Conservation (phyloP, 2,888 invertebrate species). For the Sesia bembeciformis region DNA sequence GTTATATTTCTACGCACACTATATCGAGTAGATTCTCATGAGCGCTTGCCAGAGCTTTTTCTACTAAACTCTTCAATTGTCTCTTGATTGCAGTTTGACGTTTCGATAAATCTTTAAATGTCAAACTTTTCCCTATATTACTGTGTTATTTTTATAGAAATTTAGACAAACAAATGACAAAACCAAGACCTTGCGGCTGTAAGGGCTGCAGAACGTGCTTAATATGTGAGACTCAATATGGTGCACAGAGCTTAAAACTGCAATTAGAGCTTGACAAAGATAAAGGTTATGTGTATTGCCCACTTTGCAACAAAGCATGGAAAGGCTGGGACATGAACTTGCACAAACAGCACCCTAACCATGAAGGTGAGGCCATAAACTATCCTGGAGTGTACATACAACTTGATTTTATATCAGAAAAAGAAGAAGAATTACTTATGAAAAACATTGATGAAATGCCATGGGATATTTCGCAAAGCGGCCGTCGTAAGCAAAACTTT, state of each 20-base stretch:
- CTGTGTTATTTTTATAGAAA: no score
- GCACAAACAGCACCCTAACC: conserved; percentile 79
- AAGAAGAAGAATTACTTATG: conserved; percentile 80
- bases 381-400: conserved; percentile 81
- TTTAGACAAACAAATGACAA: conserved; percentile 60
- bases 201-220: conserved; percentile 94
- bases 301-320: conserved; percentile 83
- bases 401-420: conserved; percentile 81
- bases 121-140: no score
- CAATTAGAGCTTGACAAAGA: conserved; percentile 58
- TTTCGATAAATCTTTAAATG: no score
- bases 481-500: conserved; percentile 96
- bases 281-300: conserved; percentile 83
- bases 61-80: no score
- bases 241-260: conserved; percentile 46
- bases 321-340: conserved; percentile 79
- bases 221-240: conserved; percentile 82
- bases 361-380: conserved; percentile 73
- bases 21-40: no score
- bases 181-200: conserved; percentile 88
- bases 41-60: no score
- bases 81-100: no score
- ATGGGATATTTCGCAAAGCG: conserved; percentile 96
- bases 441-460: conserved; percentile 82
- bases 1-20: no score